Evolutionary conservation across 1,140 invertebrate species (phyloP).

Genomic region (Diachasmimorpha longicaudata): DNA sequence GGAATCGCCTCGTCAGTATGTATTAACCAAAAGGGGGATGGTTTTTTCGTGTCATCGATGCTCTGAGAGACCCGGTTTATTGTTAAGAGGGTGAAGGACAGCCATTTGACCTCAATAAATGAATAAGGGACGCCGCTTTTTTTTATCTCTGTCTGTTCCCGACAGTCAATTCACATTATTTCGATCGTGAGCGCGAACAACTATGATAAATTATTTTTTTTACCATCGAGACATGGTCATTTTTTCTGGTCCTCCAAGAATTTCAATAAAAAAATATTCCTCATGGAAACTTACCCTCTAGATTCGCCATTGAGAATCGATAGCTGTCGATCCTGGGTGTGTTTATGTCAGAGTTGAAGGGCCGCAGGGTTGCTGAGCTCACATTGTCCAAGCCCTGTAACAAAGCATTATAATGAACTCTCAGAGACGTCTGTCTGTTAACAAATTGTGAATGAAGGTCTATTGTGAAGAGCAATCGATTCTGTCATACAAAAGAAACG

Average conservation of each 20-base stretch:
- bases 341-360: constrained; percentile 68
- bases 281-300: constrained; percentile 70
- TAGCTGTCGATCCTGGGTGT: constrained; percentile 83
- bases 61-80: constrained; percentile 1
- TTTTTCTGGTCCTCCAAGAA: no score
- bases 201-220: no score
- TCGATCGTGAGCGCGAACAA: neutral
- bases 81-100: constrained; percentile 12
- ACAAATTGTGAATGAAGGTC: neutral
- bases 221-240: no score
- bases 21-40: constrained; percentile 15
- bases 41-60: constrained; percentile 26
- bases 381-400: constrained; percentile 72
- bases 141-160: neutral
- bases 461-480: neutral
- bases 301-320: constrained; percentile 90
- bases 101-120: neutral
- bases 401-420: constrained; percentile 38
- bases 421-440: constrained; percentile 5
- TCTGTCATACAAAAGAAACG: neutral
- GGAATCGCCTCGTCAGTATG: constrained; percentile 23
- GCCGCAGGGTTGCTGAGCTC: constrained; percentile 64
- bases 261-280: neutral
- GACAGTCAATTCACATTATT: neutral
- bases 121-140: neutral